Evolutionary conservation across 2,888 invertebrate genomes (phyloP), one percentile per base, ranked within the genome.

Genomic region (Arge pagana): DNA sequence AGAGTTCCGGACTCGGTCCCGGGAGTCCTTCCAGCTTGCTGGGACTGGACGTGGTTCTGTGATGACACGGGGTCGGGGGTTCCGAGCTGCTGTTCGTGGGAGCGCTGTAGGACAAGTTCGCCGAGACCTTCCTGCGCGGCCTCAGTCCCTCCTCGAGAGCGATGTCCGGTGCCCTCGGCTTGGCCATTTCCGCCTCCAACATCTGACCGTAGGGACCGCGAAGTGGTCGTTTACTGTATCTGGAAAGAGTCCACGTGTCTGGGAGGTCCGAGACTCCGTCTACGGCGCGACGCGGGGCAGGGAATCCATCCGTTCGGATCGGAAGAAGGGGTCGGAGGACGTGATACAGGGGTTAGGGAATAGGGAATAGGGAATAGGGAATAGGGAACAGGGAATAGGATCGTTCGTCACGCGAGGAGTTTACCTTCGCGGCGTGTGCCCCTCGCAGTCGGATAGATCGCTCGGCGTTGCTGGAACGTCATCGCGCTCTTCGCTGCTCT

Each of bases 121-220:
- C 84, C 65, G 85, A 85, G 39, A 82, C 81, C 72, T 85, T 85
- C 36, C 85, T 79, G 63, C 83, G 76, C 36, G 84, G 84, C 51
- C 72, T 63, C 30, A 71, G 59, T 48, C 65, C 61, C 48, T 72
- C 67, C 31, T 70, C 68, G 35, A 71, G 63, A 11, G 66, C 63
- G 51, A 72, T 64, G 50, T 72, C 68, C 5, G 76, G 70, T 6
- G 74, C 64, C 60, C 83, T 83, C 1, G 87, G 86, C 66, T 87
- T 87, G 55, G 87, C 88, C 86, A 89, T 88, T 77, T 89, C 89
- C 0, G 88, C 88, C 68, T 89, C 89, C 19, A 89, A 76, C 89
- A 89, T 89, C 71, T 89, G 88, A 0, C 88, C 88, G 63, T 89
- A 89, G 0, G 89, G 89, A 1, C 89, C 89, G 11, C 89, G 80